Conservation (phyloP, 1,140 invertebrate genomes). For the Charaxes varanes region DNA sequence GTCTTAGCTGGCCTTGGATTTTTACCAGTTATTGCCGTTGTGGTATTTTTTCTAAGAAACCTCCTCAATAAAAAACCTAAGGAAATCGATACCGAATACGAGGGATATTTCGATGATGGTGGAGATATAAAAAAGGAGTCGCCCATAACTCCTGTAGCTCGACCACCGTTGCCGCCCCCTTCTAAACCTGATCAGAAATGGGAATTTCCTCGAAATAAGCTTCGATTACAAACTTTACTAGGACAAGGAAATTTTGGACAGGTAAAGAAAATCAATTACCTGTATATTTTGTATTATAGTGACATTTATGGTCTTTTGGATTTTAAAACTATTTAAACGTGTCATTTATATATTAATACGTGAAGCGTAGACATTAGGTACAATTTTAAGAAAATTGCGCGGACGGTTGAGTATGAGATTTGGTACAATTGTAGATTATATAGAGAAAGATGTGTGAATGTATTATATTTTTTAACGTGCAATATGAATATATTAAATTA, state of each 20-base stretch:
- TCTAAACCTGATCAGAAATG: slow-evolving; percentile 77
- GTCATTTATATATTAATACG: too few species aligned
- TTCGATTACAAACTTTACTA: slow-evolving; percentile 85
- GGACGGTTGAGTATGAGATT: too few species aligned
- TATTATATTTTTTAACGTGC: too few species aligned
- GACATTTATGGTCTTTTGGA: too few species aligned
- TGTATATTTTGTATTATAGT: too few species aligned
- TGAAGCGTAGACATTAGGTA: too few species aligned
- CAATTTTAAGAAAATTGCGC: too few species aligned
- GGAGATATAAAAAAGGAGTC: slow-evolving; percentile 68
- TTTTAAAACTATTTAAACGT: too few species aligned
- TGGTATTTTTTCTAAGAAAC: slow-evolving; percentile 73
- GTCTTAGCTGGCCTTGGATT: slow-evolving; percentile 76
- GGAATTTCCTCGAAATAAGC: slow-evolving; percentile 85
- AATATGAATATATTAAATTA: too few species aligned
- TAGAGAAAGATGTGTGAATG: too few species aligned
- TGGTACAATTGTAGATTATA: too few species aligned
- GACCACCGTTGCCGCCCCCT: slow-evolving; percentile 69
- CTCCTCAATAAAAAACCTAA: slow-evolving; percentile 73
- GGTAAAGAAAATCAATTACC: slow-evolving; percentile 72
- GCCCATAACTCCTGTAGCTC: slow-evolving; percentile 64
- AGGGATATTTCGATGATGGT: slow-evolving; percentile 74
- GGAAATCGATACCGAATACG: slow-evolving; percentile 76
- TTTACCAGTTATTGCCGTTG: slow-evolving; percentile 74
- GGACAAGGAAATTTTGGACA: slow-evolving; percentile 91